Evolutionary conservation across 2,113 vertebrate species (phyloP).

Genomic region (Ctenodactylus gundi): DNA sequence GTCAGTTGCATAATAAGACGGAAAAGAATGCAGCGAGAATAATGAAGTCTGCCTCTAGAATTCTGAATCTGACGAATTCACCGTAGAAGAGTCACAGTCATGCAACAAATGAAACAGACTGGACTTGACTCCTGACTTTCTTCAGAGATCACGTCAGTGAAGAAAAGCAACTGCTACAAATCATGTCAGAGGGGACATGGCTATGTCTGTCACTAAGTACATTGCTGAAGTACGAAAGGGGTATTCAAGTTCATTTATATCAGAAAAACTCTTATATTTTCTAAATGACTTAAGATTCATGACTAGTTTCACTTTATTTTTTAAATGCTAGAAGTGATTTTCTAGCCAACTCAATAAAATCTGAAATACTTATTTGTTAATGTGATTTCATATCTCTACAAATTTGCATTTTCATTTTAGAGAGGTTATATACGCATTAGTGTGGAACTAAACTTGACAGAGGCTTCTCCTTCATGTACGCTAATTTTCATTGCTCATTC

Average conservation of each 20-base stretch:
- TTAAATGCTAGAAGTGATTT: too few relatives aligned
- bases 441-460: background rate
- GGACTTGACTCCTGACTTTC: conserved; percentile 9
- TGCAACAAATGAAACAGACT: conserved; percentile 6
- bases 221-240: background rate
- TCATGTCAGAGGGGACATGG: background rate
- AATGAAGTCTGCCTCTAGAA: background rate
- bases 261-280: background rate
- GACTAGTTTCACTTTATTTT: background rate
- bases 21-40: background rate
- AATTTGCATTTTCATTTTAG: background rate
- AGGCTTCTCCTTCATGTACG: background rate
- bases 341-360: too few relatives aligned
- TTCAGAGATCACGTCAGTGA: background rate
- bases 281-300: background rate
- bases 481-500: background rate
- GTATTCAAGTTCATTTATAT: background rate
- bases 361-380: background rate
- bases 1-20: background rate
- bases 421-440: background rate
- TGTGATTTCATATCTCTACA: background rate
- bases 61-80: conserved; percentile 42
- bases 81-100: conserved; percentile 23
- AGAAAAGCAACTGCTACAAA: background rate
- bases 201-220: too few relatives aligned